A percentile compares a stretch with the other conserved stretches of the same genome.
phyloP scores from a whole-genome alignment of 2,113 vertebrate genomes.

The Mellivora capensis region DNA sequence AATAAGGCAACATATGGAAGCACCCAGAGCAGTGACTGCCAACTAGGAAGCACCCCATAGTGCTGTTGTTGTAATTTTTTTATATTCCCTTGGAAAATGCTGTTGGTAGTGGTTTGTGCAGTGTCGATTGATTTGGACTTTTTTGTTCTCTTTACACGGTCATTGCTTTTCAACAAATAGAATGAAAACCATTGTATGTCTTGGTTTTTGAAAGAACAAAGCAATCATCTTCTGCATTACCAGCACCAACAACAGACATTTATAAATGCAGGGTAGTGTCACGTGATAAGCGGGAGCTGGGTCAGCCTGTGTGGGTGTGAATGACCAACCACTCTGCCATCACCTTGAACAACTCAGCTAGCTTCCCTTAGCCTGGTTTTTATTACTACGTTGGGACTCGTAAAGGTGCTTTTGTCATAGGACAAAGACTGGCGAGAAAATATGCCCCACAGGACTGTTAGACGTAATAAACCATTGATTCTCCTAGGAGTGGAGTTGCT shows the following conservation, averaged over 20 bases:
- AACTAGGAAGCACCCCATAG: not conserved
- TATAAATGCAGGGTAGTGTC: not conserved
- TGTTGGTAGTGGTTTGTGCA: too few species aligned
- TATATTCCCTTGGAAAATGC: not conserved
- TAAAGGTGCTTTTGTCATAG: not conserved
- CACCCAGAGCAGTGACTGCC: too few species aligned
- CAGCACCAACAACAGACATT: not conserved
- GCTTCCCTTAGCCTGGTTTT: not conserved
- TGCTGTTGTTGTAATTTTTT: not conserved
- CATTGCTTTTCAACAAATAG: constrained; percentile 70
- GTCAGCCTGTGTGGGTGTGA: not conserved
- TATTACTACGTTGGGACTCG: not conserved
- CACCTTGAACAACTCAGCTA: not conserved
- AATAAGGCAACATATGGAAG: not conserved
- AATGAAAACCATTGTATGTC: constrained; percentile 62
- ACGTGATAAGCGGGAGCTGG: not conserved
- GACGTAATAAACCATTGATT: not conserved
- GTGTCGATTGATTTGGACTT: constrained; percentile 18
- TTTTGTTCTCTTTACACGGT: constrained; percentile 58
- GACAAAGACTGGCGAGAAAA: not conserved
- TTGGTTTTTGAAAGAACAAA: constrained; percentile 62
- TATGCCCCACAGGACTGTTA: not conserved
- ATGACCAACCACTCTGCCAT: not conserved
- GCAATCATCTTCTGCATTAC: constrained; percentile 24
- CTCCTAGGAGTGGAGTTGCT: not conserved